Conservation (phyloP, 2,888 invertebrate species). For the Aspidapion aeneum region DNA sequence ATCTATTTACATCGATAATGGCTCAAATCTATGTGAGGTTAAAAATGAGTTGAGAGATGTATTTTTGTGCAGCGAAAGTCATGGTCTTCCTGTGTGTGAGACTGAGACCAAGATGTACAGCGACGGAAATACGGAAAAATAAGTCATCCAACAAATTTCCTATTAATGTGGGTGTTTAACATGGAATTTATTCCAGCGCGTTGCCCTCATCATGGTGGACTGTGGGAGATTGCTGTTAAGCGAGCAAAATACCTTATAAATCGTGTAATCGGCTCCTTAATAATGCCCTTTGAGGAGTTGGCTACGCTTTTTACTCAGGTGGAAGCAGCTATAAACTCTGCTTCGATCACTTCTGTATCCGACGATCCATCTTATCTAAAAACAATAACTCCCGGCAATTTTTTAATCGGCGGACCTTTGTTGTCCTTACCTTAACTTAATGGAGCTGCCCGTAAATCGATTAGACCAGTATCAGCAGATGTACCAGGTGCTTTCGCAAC, state of each 20-base stretch:
- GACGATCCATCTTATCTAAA: background rate
- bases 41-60: no score
- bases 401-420: background rate
- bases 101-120: background rate
- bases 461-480: background rate
- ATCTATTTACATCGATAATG: background rate
- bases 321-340: background rate
- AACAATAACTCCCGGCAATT: background rate
- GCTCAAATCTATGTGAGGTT: background rate
- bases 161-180: background rate
- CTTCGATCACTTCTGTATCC: background rate
- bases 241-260: background rate
- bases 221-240: background rate
- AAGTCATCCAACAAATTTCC: background rate
- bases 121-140: background rate
- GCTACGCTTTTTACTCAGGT: background rate
- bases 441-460: background rate
- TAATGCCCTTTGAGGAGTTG: no score
- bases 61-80: no score
- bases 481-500: background rate
- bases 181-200: background rate
- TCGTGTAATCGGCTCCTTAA: background rate
- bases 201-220: background rate
- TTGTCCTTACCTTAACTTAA: background rate
- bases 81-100: no score